Conservation (phyloP, 2,888 invertebrate genomes). For the Dasypogon diadema region DNA sequence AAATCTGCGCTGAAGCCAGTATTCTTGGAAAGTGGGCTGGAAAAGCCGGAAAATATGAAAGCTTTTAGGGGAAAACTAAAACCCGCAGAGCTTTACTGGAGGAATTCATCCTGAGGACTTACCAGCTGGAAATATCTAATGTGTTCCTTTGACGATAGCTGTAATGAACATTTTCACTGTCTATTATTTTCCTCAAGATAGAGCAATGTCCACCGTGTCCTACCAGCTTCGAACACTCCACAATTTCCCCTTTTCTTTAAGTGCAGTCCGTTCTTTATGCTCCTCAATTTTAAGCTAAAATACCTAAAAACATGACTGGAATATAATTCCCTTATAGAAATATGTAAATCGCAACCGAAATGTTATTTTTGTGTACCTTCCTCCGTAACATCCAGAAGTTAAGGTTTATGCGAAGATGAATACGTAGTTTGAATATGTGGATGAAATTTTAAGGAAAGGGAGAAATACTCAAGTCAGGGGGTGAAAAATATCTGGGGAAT, state of each 20-base stretch:
- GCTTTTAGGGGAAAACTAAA: neutral
- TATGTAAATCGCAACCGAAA: neutral
- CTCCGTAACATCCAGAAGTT: neutral
- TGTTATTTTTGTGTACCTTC: neutral
- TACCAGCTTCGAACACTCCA: too few relatives aligned
- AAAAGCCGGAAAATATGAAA: conserved; percentile 20
- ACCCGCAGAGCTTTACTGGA: neutral
- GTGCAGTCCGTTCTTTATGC: too few relatives aligned
- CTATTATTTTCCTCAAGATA: too few relatives aligned
- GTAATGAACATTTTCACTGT: too few relatives aligned
- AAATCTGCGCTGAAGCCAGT: neutral
- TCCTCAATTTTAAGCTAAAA: conserved; percentile 15
- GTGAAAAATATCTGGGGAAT: conserved; percentile 9
- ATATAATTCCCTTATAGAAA: neutral
- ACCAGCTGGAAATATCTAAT: neutral
- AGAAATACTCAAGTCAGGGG: neutral
- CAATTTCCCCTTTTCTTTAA: too few relatives aligned
- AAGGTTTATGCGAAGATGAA: neutral
- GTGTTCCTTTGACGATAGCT: too few relatives aligned
- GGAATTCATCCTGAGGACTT: neutral
- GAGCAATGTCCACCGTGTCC: too few relatives aligned
- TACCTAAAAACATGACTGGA: neutral
- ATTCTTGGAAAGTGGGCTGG: conserved; percentile 9
- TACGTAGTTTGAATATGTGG: neutral
- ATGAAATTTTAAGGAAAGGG: neutral